A percentile compares a stretch with the other conserved stretches of the same genome.
Conservation (phyloP, 2,797 vertebrate genomes). For the Enteromius radiatus region DNA sequence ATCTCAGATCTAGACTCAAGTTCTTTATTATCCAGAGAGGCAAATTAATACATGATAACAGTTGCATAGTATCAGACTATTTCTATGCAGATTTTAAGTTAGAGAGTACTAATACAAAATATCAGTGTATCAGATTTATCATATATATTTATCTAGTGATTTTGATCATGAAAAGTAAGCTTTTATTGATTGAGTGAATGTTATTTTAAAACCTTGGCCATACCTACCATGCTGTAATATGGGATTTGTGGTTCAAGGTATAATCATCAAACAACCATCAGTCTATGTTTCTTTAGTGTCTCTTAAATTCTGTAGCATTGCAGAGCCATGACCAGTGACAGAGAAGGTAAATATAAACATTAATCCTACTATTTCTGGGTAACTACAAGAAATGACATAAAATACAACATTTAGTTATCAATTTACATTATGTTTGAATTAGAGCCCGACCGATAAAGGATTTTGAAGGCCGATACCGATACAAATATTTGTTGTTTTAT, state of each 20-base stretch:
- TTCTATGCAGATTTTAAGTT: not conserved
- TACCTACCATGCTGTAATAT: not conserved
- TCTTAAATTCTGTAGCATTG: not conserved
- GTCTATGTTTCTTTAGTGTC: not conserved
- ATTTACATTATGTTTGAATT: not conserved
- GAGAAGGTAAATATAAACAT: not conserved
- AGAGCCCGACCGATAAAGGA: too few relatives aligned
- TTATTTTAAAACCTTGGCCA: not conserved
- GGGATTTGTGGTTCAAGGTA: not conserved
- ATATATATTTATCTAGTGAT: not conserved
- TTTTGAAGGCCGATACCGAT: too few relatives aligned
- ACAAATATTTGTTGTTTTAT: too few relatives aligned
- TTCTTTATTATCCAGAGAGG: not conserved
- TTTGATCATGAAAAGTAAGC: not conserved
- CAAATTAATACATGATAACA: not conserved
- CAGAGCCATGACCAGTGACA: not conserved
- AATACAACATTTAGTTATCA: not conserved
- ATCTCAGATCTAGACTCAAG: not conserved
- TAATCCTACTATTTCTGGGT: not conserved
- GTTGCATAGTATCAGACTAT: not conserved
- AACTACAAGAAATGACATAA: not conserved
- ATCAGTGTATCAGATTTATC: not conserved
- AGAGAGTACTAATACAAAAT: not conserved
- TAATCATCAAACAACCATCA: not conserved
- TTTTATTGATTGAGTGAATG: not conserved